A percentile compares a stretch with the other conserved stretches of the same genome.
These are phyloP conservation scores for Acanthurus lineatus DNA, from an alignment of 2,797 vertebrate species.

Conservation along the genomic window DNA sequence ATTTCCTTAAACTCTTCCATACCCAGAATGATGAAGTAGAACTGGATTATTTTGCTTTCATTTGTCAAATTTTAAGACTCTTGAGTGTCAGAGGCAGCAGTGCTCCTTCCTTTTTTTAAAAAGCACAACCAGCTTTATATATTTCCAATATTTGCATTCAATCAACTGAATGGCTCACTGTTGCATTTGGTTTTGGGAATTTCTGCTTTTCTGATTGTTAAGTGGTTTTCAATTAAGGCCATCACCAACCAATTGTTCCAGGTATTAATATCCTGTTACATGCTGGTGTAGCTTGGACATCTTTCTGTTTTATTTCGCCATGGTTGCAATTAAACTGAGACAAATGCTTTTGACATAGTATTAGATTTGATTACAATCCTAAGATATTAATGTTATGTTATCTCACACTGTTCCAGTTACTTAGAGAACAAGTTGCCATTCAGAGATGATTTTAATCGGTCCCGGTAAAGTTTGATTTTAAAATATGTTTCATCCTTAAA, in stretches of 20 bases:
- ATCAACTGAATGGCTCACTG: background rate
- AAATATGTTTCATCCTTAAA: background rate
- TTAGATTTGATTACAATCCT: background rate
- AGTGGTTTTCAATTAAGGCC: background rate
- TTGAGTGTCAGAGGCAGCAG: background rate
- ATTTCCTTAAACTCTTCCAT: background rate
- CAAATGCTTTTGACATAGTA: background rate
- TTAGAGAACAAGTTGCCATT: background rate
- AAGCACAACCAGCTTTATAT: background rate
- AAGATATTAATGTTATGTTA: background rate
- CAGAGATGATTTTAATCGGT: too few species aligned
- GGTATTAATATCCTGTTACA: background rate
- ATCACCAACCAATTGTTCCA: background rate
- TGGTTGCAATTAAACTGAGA: background rate
- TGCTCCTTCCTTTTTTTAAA: background rate
- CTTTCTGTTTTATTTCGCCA: background rate
- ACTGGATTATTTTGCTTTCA: background rate
- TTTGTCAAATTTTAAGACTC: background rate
- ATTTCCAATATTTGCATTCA: background rate
- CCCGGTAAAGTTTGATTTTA: background rate
- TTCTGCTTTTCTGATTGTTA: slow-evolving; percentile 3
- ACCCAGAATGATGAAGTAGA: background rate
- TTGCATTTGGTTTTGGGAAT: background rate
- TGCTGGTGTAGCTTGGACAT: background rate
- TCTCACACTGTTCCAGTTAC: too few species aligned